phyloP scores from a whole-genome alignment of 2,888 invertebrate species.

The Busseola fusca region DNA sequence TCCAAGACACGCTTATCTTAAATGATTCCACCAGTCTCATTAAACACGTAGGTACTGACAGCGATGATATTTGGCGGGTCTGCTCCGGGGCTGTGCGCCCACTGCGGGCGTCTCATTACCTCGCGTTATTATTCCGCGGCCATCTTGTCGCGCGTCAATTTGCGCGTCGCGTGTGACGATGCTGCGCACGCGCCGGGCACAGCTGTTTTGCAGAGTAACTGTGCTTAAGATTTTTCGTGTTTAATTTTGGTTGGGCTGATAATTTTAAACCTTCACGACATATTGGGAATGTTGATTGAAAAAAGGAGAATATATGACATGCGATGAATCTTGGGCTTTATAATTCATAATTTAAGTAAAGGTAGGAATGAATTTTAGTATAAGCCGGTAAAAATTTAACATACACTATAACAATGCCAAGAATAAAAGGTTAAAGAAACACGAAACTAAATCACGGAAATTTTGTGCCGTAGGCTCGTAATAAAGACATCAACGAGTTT shows the following conservation, averaged over 20 bases:
- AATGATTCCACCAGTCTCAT: slow-evolving; percentile 52
- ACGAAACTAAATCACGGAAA: background rate
- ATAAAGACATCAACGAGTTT: slow-evolving; percentile 73
- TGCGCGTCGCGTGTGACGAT: slow-evolving; percentile 67
- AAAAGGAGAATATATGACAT: background rate
- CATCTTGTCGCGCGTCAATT: slow-evolving; percentile 73
- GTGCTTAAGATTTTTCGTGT: slow-evolving; percentile 35
- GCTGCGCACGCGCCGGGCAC: slow-evolving; percentile 62
- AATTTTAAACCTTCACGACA: slow-evolving; percentile 22
- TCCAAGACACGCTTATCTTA: slow-evolving; percentile 28
- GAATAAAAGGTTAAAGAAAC: background rate
- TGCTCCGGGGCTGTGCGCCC: slow-evolving; percentile 31
- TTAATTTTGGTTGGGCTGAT: slow-evolving; percentile 40
- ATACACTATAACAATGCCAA: no score
- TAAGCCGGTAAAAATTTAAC: background rate
- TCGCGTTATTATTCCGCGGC: slow-evolving; percentile 71
- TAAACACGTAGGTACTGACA: slow-evolving; percentile 58
- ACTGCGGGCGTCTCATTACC: slow-evolving; percentile 71
- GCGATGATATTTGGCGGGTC: slow-evolving; percentile 35
- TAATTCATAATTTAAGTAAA: background rate
- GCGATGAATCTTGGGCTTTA: background rate
- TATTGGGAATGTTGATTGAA: slow-evolving; percentile 14
- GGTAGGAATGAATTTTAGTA: background rate
- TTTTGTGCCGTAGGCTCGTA: slow-evolving; percentile 28
- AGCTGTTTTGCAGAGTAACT: slow-evolving; percentile 50